These are phyloP conservation scores for Microtus pennsylvanicus DNA, from an alignment of 2,113 vertebrate species.

Conservation along the genomic window DNA sequence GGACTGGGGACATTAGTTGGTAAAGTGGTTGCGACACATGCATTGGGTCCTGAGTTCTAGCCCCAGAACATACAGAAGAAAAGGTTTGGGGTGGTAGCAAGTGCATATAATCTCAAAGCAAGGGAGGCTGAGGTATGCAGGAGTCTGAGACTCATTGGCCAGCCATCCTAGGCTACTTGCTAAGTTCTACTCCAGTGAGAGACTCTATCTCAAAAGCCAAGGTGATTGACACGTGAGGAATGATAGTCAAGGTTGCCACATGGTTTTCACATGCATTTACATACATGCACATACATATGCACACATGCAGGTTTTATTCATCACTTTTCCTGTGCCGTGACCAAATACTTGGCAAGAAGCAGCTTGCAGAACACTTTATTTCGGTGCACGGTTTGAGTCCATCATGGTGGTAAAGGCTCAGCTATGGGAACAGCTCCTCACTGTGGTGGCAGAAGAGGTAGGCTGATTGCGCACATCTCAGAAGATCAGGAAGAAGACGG, in stretches of 20 bases:
- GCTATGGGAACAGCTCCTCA: neutral
- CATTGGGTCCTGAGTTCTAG: neutral
- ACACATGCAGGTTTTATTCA: neutral
- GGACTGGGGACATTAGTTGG: neutral
- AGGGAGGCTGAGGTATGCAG: neutral
- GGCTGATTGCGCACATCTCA: neutral
- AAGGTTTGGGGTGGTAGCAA: neutral
- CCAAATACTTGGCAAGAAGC: neutral
- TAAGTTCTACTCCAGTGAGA: neutral
- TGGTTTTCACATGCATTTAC: neutral
- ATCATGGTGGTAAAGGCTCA: neutral
- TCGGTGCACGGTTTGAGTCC: neutral
- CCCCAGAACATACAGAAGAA: neutral
- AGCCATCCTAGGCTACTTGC: neutral
- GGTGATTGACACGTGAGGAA: neutral
- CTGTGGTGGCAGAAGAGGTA: neutral
- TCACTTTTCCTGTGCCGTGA: neutral
- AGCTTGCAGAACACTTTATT: neutral
- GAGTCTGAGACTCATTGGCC: neutral
- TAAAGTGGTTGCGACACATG: neutral
- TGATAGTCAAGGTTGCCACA: neutral
- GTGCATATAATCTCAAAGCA: neutral
- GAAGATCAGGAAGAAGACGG: neutral
- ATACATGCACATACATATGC: neutral
- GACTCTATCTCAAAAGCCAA: neutral